Percentiles rank a stretch among this genome's conserved stretches.
phyloP scores from a whole-genome alignment of 1,140 invertebrate genomes.

The Geopemphigus sp. region DNA sequence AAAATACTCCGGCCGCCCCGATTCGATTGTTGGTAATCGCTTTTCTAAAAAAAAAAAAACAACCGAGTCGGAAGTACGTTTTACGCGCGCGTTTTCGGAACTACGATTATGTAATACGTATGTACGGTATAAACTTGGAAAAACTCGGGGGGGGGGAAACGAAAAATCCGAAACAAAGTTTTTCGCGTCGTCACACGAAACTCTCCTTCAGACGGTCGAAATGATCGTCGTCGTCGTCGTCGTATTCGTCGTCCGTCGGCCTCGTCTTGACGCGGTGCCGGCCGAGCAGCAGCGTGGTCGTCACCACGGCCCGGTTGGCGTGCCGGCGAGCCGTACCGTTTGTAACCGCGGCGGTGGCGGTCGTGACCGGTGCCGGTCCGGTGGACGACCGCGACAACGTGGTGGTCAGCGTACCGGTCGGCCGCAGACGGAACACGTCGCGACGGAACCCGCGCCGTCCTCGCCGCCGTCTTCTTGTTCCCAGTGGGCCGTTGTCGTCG shows the following conservation, averaged over 20 bases:
- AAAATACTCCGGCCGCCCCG: no score
- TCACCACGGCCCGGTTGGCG: background rate
- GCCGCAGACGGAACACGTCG: constrained; percentile 50
- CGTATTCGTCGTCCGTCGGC: background rate
- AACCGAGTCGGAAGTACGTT: no score
- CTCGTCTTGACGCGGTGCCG: background rate
- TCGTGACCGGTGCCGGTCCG: background rate
- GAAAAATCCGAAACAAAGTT: no score
- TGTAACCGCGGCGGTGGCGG: no score
- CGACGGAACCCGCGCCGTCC: constrained; percentile 38
- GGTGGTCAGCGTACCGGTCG: constrained; percentile 52
- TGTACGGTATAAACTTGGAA: no score
- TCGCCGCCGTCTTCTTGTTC: constrained; percentile 28
- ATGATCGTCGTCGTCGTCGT: constrained; percentile 13
- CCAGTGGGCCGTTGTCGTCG: constrained; percentile 32
- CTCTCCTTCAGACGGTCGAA: constrained; percentile 28
- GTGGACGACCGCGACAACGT: constrained; percentile 52
- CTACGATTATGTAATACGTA: no score
- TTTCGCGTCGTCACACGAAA: constrained; percentile 10
- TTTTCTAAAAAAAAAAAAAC: no score
- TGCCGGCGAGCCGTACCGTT: constrained; percentile 12
- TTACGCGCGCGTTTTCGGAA: no score
- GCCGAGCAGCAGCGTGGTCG: background rate
- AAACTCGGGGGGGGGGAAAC: no score
- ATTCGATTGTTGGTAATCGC: no score